Evolutionary conservation across 2,888 invertebrate species (phyloP), one percentile per base, ranked within the genome.

Genomic region (Caenorhabditis macrosperma): DNA sequence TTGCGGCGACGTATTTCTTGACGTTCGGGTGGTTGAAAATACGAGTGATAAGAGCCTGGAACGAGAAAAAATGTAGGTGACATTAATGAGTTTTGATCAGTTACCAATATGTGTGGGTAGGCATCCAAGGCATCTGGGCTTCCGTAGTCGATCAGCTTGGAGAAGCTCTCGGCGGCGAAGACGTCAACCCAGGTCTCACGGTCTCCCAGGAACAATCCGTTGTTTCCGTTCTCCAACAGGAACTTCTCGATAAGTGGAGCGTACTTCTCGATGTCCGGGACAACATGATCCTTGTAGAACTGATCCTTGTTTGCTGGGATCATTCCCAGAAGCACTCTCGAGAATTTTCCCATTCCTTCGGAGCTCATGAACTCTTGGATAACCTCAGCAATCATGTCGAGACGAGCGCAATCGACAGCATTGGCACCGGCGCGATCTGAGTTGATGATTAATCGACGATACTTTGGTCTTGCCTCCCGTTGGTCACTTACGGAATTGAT

Each of bases 111-210:
- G 63, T 85, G 86, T 1, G 88, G 88, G 66, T 83, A 88, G 10
- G 88, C 88, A 48, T 87, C 87, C 12, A 88, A 80, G 35, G 85
- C 84, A 63, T 84, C 82, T 41, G 81, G 74, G 50, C 83, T 81
- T 60, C 88, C 88, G 44, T 80, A 88, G 38, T 88, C 88, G 30
- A 85, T 61, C 50, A 86, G 69, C 28, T 83, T 82, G 10, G 84
- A 68, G 80, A 88, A 88, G 10, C 60, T 72, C 72, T 88, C 88
- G 15, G 88, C 88, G 2, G 87, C 86, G 44, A 87, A 85, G 5
- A 88, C 85, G 38, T 88, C 88, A 2, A 87, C 87, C 88, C 88
- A 88, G n/a, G 88, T 88, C 48, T 86, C 86, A 35, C 81, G 79
- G 55, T 88, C 87, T 22, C 87, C 88, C 48, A 85, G 41, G 52